Base-by-base conservation (phyloP, 2,888 invertebrate species). In the Mycogona germanica region DNA sequence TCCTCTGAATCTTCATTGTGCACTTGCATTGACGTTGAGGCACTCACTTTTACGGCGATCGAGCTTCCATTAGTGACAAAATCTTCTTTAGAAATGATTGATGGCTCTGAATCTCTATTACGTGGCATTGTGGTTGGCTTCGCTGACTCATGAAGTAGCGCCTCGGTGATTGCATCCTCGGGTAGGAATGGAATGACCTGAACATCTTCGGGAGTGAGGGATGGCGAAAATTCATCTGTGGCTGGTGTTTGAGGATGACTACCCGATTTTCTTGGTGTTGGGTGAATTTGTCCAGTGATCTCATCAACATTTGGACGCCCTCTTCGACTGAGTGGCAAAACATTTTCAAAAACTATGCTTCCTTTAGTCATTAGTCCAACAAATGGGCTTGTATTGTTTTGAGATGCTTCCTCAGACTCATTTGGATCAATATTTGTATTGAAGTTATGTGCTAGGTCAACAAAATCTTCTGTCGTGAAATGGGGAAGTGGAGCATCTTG, bases 121-220 rank as follows among this genome's bases (percentile, higher is more conserved):
- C n/a, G n/a, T n/a, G n/a, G n/a, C n/a, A 3, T 3, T n/a, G 4
- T 44, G 5, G 45, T n/a, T 29, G 51, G 40, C 19, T 51, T 25
- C 19, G 17, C 51, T 9, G 26, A 28, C 3, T 44, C 51, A 21
- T 23, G 6, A 17, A 44, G 21, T 30, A 44, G 9, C 7, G 45
- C 46, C n/a, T 53, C 53, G 6, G 53, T 53, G 2, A 53, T 53
- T 3, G 88, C 88, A 66, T 88, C 88, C 3, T 86, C 84, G 29
- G 87, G 86, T 57, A 87, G 79, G 68, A 88, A 88, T 6, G 87
- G 87, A 62, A 88, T 87, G 50, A 88, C 88, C 67, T 44, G 25
- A 44, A 51, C 51, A 51, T 44, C 51, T 17, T 42, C 42, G 1
- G 51, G 23, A 25, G 12, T 23, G 17, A 44, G n/a, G 6, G 44